Conservation (phyloP, 2,113 vertebrate species). For the Phocoena sinus region DNA sequence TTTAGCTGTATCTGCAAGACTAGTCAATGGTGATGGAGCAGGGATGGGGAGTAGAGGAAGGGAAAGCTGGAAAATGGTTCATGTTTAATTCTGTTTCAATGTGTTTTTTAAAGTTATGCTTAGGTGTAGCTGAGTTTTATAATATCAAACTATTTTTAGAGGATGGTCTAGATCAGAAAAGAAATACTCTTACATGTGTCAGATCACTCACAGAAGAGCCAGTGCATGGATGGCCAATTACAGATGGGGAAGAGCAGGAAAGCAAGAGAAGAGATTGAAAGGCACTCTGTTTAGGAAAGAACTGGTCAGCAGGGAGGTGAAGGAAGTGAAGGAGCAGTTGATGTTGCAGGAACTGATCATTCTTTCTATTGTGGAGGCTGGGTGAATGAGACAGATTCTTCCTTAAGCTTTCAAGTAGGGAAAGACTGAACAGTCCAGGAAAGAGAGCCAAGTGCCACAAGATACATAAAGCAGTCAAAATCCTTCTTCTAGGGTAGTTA, state of each 20-base stretch:
- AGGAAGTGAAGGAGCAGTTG: background rate
- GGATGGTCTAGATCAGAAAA: background rate
- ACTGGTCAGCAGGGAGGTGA: background rate
- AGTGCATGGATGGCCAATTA: background rate
- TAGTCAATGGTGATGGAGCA: background rate
- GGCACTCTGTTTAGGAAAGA: background rate
- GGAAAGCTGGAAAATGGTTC: background rate
- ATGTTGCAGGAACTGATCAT: background rate
- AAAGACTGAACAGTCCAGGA: background rate
- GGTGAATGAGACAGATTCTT: background rate
- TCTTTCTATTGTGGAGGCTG: constrained; percentile 5
- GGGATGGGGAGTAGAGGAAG: background rate
- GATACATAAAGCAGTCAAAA: background rate
- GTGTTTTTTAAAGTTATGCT: background rate
- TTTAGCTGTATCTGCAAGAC: background rate
- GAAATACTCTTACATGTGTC: background rate
- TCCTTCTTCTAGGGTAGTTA: background rate
- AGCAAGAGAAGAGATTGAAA: background rate
- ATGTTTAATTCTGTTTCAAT: background rate
- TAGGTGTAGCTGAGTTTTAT: background rate
- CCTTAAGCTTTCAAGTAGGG: background rate
- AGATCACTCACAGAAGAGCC: background rate
- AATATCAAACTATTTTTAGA: constrained; percentile 30
- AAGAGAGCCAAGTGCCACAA: background rate
- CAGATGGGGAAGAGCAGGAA: background rate